Evolutionary conservation across 2,888 invertebrate species (phyloP).

Genomic region (Morpho achilles): DNA sequence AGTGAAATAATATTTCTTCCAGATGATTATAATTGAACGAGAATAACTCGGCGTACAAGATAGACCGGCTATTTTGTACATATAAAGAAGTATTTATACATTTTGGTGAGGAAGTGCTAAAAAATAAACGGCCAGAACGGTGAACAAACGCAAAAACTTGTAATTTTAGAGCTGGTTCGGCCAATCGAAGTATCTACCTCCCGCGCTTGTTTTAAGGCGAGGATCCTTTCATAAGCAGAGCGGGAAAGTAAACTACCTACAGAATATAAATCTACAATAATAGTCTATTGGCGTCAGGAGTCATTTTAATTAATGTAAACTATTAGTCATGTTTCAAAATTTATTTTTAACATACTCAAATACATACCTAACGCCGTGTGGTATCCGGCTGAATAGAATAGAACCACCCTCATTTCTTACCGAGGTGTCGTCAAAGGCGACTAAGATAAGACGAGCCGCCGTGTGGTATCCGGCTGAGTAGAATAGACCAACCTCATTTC

Average conservation of each 20-base stretch:
- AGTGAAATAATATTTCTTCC: neutral
- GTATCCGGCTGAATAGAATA: too few relatives aligned
- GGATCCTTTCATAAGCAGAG: neutral
- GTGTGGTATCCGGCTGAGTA: too few relatives aligned
- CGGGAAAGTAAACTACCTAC: neutral
- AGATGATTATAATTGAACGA: constrained; percentile 3
- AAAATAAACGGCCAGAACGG: constrained; percentile 49
- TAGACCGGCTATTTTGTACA: constrained; percentile 15
- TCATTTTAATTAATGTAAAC: too few relatives aligned
- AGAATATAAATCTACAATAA: neutral
- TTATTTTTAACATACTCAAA: too few relatives aligned
- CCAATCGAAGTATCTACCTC: constrained; percentile 51
- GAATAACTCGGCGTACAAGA: constrained; percentile 10
- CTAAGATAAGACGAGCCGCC: too few relatives aligned
- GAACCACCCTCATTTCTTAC: too few relatives aligned
- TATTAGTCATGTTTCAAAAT: too few relatives aligned
- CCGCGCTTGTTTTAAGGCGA: constrained; percentile 31
- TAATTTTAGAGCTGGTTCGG: constrained; percentile 67
- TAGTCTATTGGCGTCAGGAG: too few relatives aligned
- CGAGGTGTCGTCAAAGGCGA: too few relatives aligned
- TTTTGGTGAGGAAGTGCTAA: constrained; percentile 50
- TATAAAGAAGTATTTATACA: constrained; percentile 31
- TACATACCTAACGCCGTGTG: too few relatives aligned
- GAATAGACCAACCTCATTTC: too few relatives aligned
- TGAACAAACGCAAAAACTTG: constrained; percentile 54